A percentile compares a stretch with the other conserved stretches of the same genome.
Conservation (phyloP, 2,113 vertebrate species). For the Laterallus jamaicensis region DNA sequence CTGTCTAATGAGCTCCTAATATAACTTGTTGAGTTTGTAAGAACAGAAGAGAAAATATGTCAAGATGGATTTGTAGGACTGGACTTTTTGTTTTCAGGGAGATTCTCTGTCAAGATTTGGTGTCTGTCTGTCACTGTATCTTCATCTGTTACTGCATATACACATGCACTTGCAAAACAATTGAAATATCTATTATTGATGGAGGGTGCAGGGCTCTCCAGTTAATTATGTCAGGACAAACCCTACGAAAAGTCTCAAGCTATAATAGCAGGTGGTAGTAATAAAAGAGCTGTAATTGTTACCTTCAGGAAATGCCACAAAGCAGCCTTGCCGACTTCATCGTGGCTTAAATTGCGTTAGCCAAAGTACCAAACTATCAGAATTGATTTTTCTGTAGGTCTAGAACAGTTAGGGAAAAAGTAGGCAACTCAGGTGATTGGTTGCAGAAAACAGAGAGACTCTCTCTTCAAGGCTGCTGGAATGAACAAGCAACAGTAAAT, state of each 20-base stretch:
- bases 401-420: neutral
- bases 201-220: neutral
- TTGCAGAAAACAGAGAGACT: neutral
- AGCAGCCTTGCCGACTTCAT: neutral
- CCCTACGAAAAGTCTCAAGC: neutral
- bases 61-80: neutral
- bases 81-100: neutral
- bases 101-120: neutral
- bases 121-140: neutral
- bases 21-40: neutral
- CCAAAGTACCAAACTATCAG: conserved; percentile 20
- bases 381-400: conserved; percentile 26
- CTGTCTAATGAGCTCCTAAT: conserved; percentile 4
- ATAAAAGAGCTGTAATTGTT: conserved; percentile 10
- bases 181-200: neutral
- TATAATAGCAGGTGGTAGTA: neutral
- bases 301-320: conserved; percentile 17
- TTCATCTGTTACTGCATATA: neutral
- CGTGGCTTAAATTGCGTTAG: neutral
- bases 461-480: neutral
- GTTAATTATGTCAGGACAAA: neutral
- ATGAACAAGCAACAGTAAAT: neutral
- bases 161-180: neutral
- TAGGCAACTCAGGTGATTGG: neutral
- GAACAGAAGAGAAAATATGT: neutral